Percentiles rank a stretch among this genome's conserved stretches.
These are phyloP conservation scores for Rhinopomastus cyanomelas DNA, from an alignment of 2,113 vertebrate species.

Conservation along the genomic window DNA sequence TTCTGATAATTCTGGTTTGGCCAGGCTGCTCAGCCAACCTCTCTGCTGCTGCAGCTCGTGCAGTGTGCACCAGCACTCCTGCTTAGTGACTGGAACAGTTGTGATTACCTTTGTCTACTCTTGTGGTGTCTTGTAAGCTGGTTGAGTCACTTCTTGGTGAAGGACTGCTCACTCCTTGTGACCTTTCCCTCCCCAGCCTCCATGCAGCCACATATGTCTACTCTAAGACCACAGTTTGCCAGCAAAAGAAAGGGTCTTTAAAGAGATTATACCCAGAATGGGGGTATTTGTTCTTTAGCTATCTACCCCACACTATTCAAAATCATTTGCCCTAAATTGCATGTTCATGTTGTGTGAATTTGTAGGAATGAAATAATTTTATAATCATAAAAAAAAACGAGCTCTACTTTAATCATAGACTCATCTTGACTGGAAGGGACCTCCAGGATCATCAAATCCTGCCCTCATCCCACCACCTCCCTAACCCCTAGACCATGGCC, in stretches of 20 bases:
- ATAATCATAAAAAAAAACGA: neutral
- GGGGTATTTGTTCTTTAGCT: neutral
- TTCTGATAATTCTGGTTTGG: neutral
- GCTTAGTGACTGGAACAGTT: neutral
- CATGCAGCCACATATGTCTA: neutral
- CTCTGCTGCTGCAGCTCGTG: neutral
- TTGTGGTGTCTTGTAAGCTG: neutral
- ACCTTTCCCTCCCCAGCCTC: neutral
- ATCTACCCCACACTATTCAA: neutral
- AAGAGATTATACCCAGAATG: neutral
- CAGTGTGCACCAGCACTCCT: neutral
- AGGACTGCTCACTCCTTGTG: neutral
- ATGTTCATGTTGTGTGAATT: accelerated
- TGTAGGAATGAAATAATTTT: neutral
- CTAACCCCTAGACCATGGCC: too few species aligned
- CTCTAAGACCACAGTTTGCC: neutral
- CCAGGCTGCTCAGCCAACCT: neutral
- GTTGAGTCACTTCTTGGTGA: neutral
- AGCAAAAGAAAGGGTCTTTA: neutral
- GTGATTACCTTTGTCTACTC: neutral
- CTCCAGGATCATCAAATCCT: too few species aligned
- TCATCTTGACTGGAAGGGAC: too few species aligned
- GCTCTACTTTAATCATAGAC: neutral
- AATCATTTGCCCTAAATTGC: neutral
- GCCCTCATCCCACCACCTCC: too few species aligned